Percentiles rank a stretch among this genome's conserved stretches.
These are phyloP conservation scores for Dicentrarchus labrax DNA, from an alignment of 2,113 vertebrate genomes.

Conservation along the genomic window DNA sequence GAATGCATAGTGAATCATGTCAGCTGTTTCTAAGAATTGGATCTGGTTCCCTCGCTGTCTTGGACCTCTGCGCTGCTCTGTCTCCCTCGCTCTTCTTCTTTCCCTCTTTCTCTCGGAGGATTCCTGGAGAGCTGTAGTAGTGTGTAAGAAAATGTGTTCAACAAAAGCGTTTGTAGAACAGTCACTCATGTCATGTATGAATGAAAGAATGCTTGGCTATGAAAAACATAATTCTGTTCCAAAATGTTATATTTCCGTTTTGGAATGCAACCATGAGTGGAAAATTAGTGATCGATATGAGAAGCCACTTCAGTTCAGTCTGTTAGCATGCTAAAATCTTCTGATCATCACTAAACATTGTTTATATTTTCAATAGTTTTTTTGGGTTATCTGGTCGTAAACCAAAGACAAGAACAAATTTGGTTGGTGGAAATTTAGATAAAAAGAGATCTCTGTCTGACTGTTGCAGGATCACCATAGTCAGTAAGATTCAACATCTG, in stretches of 20 bases:
- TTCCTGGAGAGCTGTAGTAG: constrained; percentile 66
- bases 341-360: background rate
- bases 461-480: background rate
- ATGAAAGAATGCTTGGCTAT: constrained; percentile 15
- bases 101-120: constrained; percentile 18
- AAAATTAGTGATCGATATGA: background rate
- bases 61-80: constrained; percentile 19
- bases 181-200: constrained; percentile 12
- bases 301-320: background rate
- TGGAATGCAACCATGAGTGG: background rate
- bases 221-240: constrained; percentile 1
- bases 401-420: background rate
- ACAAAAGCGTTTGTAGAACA: background rate
- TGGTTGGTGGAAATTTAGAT: background rate
- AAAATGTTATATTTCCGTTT: constrained; percentile 22
- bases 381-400: background rate
- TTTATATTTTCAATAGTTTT: background rate
- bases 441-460: too few relatives aligned
- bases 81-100: constrained; percentile 13
- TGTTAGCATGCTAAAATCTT: too few relatives aligned
- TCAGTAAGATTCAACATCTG: background rate
- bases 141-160: constrained; percentile 38
- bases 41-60: constrained; percentile 46
- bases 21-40: constrained; percentile 73
- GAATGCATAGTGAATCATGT: constrained; percentile 67